These are phyloP conservation scores for Nomada hirtipes DNA, from an alignment of 2,888 invertebrate genomes.

Conservation along the genomic window DNA sequence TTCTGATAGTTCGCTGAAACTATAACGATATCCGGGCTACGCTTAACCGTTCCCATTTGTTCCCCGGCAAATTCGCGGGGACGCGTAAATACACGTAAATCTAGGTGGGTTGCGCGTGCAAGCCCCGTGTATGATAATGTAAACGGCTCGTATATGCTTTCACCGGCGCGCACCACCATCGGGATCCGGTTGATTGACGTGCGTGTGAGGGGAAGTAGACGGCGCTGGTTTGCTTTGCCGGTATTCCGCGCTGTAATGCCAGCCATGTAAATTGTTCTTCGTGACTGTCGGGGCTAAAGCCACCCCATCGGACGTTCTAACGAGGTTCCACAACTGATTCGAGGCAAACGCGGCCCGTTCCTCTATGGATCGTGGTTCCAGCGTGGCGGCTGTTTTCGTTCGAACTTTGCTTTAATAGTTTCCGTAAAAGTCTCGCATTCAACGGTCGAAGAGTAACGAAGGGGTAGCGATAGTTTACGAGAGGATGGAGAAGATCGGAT, in stretches of 20 bases:
- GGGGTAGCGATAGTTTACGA: neutral
- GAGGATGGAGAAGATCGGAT: neutral
- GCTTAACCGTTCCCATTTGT: constrained; percentile 60
- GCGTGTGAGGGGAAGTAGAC: constrained; percentile 60
- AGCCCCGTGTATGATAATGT: constrained; percentile 45
- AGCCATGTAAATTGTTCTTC: constrained; percentile 76
- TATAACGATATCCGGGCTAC: constrained; percentile 54
- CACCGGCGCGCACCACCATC: constrained; percentile 42
- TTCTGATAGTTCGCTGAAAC: constrained; percentile 56
- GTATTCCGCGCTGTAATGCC: constrained; percentile 64
- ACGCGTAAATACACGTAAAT: constrained; percentile 60
- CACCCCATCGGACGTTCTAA: constrained; percentile 70
- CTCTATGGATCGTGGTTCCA: neutral
- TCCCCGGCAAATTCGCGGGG: constrained; percentile 58
- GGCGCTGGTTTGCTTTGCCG: constrained; percentile 62
- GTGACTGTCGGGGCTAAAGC: constrained; percentile 71
- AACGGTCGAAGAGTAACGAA: neutral
- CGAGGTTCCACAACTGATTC: constrained; percentile 70
- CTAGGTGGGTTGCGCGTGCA: constrained; percentile 36
- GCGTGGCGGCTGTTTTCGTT: neutral
- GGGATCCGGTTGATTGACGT: constrained; percentile 63
- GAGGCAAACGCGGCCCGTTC: constrained; percentile 18
- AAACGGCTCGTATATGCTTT: constrained; percentile 50
- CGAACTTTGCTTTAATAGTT: neutral
- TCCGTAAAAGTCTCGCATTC: neutral